These are phyloP conservation scores for Microtus oregoni DNA, from an alignment of 2,113 vertebrate species.

Conservation along the genomic window DNA sequence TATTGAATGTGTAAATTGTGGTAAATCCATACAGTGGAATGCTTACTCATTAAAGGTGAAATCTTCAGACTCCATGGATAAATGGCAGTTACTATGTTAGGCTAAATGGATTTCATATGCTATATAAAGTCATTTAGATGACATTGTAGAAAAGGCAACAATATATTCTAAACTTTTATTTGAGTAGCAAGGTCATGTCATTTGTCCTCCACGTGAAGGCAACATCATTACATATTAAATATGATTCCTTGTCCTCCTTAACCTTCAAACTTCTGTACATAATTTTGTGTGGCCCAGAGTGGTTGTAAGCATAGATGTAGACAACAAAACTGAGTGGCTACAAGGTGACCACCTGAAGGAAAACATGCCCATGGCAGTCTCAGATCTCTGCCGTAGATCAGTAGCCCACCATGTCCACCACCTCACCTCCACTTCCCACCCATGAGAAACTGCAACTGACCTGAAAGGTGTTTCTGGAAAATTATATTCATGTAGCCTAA, in stretches of 20 bases:
- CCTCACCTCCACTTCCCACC: background rate
- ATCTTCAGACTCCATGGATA: background rate
- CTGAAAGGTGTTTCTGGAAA: background rate
- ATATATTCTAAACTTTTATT: conserved; percentile 24
- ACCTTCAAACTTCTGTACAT: conserved; percentile 19
- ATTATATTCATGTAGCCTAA: background rate
- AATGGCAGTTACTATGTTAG: background rate
- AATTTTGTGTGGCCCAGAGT: background rate
- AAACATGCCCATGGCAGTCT: background rate
- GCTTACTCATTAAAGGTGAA: background rate
- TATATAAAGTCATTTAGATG: background rate
- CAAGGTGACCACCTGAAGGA: conserved; percentile 1
- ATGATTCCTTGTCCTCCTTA: conserved; percentile 21
- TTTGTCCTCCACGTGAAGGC: conserved; percentile 4
- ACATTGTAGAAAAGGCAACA: conserved; percentile 2
- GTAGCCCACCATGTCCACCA: background rate
- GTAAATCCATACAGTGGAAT: background rate
- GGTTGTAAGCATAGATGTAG: background rate
- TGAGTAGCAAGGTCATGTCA: background rate
- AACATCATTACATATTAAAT: background rate
- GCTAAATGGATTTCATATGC: background rate
- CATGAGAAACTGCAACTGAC: conserved; percentile 9
- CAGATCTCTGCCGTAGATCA: background rate
- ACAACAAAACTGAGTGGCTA: background rate
- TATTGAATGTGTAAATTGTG: background rate